Base-by-base conservation (phyloP, 1,140 invertebrate genomes). In the Cydia splendana region DNA sequence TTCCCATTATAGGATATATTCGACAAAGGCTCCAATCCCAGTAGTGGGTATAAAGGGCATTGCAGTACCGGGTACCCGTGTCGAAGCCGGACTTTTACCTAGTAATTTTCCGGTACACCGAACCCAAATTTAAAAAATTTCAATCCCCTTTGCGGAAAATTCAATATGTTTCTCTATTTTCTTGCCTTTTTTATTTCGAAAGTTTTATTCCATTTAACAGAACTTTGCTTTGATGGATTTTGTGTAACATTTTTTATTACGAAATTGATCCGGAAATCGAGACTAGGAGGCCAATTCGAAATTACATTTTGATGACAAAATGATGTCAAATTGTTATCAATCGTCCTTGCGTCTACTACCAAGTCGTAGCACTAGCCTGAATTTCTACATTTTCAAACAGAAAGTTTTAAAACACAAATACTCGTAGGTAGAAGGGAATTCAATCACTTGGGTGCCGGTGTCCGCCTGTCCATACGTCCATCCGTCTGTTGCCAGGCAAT, bases 121-220 rank as follows among this genome's bases (percentile, higher is more conserved):
- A 69, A 15, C 30, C 28, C 30, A 69, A 69, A 69, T 69, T 38
- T 38, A 69, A 69, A 65, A 69, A 69, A 6, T n/a, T 69, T 69
- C 65, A 69, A 69, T 69, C 65, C 28, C 28, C 65, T 69, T 34
- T 69, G 65, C 30, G 65, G 12, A n/a, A 69, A 34, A 34, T 69
- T 34, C 30, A 34, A 69, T 69, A 69, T 69, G 65, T 69, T 65
- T 20, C 20, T 65, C 65, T 28, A 65, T 65, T 65, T 65, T 38
- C 65, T 69, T 38, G 28, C 13, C 65, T 34, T n/a, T 69, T 69
- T 69, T 69, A 34, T 69, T 69, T 69, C 13, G 15, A 69, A 34
- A 69, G 24, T 69, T 69, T 69, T 48, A n/a, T 53, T 18, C 15
- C 51, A 53, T 53, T 53, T 53, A 18, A 53, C 15, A 53, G 51